Conservation (phyloP, 2,113 vertebrate species). For the Henicopernis longicauda region DNA sequence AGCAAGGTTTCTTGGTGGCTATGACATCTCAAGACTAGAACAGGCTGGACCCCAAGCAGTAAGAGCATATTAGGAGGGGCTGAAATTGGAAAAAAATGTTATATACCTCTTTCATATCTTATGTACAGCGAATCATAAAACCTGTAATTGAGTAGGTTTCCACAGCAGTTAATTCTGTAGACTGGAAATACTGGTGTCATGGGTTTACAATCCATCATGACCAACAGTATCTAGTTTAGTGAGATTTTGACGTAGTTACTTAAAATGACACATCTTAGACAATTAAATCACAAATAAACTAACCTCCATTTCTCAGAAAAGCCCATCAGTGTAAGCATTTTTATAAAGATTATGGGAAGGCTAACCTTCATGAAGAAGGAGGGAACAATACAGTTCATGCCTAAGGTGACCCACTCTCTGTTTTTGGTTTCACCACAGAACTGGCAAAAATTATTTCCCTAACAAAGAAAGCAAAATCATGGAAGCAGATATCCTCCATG, state of each 20-base stretch:
- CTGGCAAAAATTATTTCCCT: not conserved
- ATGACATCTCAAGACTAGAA: conserved; percentile 37
- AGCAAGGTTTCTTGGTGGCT: conserved; percentile 11
- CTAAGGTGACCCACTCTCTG: not conserved
- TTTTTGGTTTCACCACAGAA: not conserved
- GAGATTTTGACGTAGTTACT: not conserved
- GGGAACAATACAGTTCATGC: not conserved
- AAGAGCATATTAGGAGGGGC: conserved; percentile 34
- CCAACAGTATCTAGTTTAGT: not conserved
- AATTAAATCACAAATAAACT: not conserved
- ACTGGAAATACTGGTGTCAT: not conserved
- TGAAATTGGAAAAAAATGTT: conserved; percentile 47
- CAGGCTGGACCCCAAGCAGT: conserved; percentile 39
- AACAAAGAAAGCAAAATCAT: not conserved
- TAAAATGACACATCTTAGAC: not conserved
- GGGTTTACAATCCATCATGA: not conserved
- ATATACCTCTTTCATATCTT: not conserved
- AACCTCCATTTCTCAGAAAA: not conserved
- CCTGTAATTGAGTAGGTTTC: not conserved
- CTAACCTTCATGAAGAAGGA: not conserved
- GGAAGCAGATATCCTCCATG: not conserved
- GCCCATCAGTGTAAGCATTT: not conserved
- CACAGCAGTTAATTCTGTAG: not conserved
- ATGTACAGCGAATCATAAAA: not conserved
- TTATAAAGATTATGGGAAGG: not conserved